phyloP scores from a whole-genome alignment of 2,113 vertebrate species.

The Galbula dea region DNA sequence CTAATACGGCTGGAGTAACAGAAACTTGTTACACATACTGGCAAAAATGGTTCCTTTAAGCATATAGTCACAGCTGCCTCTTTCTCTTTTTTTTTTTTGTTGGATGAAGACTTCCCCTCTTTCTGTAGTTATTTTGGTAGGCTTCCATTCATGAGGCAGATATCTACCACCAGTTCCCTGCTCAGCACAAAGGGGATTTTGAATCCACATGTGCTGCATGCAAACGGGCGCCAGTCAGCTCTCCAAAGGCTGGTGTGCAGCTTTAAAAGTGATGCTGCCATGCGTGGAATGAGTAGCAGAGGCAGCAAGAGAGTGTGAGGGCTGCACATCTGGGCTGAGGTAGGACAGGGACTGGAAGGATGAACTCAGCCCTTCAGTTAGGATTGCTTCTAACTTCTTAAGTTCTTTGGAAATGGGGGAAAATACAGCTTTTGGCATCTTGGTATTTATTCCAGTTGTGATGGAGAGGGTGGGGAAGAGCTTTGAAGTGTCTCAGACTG shows the following conservation, averaged over 20 bases:
- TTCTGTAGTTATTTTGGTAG: not conserved
- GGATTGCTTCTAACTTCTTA: not conserved
- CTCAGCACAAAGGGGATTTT: not conserved
- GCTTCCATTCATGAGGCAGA: not conserved
- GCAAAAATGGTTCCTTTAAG: not conserved
- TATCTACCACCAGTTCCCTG: not conserved
- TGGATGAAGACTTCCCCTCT: not conserved
- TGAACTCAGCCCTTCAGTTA: not conserved
- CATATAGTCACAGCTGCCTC: not conserved
- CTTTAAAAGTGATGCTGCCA: not conserved
- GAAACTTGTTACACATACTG: rapidly evolving
- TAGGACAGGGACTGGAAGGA: not conserved
- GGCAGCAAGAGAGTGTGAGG: not conserved
- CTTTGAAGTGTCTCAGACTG: not conserved
- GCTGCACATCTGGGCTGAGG: not conserved
- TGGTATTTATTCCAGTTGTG: not conserved
- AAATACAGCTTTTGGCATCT: not conserved
- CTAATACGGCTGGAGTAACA: not conserved
- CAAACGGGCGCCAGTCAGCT: not conserved
- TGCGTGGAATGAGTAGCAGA: not conserved
- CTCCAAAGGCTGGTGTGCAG: not conserved
- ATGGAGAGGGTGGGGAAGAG: not conserved
- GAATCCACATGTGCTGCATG: rapidly evolving
- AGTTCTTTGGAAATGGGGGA: not conserved
- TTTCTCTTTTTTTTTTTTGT: not conserved